Conservation (phyloP, 2,888 invertebrate species). For the Hydraecia micacea region DNA sequence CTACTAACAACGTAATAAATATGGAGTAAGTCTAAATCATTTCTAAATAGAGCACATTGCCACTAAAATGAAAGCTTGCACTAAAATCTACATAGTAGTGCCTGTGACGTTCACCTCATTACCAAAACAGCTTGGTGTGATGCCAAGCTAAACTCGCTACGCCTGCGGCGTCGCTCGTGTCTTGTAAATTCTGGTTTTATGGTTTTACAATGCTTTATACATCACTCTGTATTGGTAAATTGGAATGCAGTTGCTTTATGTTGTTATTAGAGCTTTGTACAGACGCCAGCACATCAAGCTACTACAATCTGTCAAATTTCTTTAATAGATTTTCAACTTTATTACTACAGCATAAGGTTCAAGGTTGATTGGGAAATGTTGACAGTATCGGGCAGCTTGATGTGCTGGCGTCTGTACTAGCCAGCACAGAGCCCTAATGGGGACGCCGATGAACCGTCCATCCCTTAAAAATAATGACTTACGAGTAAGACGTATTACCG, state of each 20-base stretch:
- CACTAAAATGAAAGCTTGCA: background rate
- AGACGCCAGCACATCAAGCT: no score
- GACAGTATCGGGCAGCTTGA: no score
- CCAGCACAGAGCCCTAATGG: no score
- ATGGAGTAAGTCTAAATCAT: background rate
- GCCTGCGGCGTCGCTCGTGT: background rate
- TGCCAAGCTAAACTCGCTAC: constrained; percentile 36
- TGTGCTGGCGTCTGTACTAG: no score
- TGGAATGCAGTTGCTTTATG: background rate
- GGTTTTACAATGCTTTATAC: background rate
- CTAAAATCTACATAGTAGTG: constrained; percentile 1
- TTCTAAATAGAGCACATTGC: constrained; percentile 4
- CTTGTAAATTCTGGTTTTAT: background rate
- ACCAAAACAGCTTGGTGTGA: constrained; percentile 37
- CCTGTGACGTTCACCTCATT: constrained; percentile 29
- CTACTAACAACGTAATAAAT: background rate
- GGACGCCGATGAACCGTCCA: no score
- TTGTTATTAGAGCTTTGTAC: no score
- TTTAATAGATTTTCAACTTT: no score
- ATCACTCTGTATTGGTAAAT: background rate
- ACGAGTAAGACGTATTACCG: no score
- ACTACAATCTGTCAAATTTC: no score
- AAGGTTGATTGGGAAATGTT: no score
- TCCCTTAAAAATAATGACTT: no score
- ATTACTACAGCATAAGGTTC: no score